These are phyloP conservation scores for Enoplosus armatus DNA, from an alignment of 2,797 vertebrate species.

Conservation along the genomic window DNA sequence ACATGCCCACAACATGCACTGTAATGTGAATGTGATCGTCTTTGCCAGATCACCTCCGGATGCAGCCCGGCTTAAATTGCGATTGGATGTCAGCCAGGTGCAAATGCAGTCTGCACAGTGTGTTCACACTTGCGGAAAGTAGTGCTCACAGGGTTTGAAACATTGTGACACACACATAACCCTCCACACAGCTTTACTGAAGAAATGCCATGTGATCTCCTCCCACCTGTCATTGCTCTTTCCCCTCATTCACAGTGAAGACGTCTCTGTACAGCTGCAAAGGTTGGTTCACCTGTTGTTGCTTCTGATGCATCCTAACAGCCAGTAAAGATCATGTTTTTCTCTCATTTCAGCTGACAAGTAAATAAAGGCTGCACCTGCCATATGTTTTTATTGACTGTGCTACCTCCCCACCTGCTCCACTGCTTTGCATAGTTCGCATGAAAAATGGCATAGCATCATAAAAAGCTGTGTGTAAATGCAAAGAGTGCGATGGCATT, in stretches of 20 bases:
- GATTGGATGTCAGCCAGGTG: constrained; percentile 17
- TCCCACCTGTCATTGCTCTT: not conserved
- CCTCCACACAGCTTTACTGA: not conserved
- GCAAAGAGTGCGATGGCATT: not conserved
- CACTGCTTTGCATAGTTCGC: constrained; percentile 23
- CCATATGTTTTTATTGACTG: constrained; percentile 50
- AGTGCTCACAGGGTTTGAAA: constrained; percentile 5
- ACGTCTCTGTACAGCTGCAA: constrained; percentile 17
- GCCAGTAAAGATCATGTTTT: constrained; percentile 24
- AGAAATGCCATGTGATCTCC: constrained; percentile 1
- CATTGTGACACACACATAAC: not conserved
- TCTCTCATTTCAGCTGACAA: constrained; percentile 36
- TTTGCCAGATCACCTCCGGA: constrained; percentile 27
- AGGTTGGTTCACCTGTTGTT: constrained; percentile 12
- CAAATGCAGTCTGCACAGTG: not conserved
- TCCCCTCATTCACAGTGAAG: constrained; percentile 7
- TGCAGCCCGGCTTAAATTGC: constrained; percentile 7
- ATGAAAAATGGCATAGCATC: constrained; percentile 22
- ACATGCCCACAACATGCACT: constrained; percentile 14
- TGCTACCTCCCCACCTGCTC: constrained; percentile 42
- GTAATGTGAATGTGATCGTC: constrained; percentile 25
- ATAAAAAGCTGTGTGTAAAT: constrained; percentile 22
- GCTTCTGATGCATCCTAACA: constrained; percentile 17
- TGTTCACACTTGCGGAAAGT: not conserved
- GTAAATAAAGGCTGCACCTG: constrained; percentile 52